Conservation (phyloP, 1,140 invertebrate genomes). For the Atta colombica region DNA sequence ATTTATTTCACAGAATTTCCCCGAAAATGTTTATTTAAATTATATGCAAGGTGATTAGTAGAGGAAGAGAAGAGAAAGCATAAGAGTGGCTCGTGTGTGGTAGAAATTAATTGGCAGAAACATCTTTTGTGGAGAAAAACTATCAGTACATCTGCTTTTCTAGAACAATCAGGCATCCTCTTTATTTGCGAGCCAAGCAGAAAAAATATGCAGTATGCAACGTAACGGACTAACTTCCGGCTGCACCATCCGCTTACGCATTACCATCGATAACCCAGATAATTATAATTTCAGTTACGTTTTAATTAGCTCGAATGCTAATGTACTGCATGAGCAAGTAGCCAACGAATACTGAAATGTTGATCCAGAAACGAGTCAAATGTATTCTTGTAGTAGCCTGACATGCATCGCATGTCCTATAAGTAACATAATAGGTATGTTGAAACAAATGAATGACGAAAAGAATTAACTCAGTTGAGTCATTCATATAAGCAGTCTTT, state of each 20-base stretch:
- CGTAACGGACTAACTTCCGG: constrained; percentile 52
- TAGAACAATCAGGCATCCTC: constrained; percentile 61
- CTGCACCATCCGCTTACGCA: constrained; percentile 44
- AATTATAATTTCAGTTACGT: constrained; percentile 75
- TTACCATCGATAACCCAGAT: constrained; percentile 60
- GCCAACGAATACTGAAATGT: constrained; percentile 66
- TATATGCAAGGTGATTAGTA: not conserved
- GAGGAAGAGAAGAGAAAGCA: not conserved
- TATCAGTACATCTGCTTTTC: constrained; percentile 47
- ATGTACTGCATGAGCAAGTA: constrained; percentile 75
- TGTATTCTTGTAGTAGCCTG: constrained; percentile 55
- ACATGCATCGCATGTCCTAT: constrained; percentile 52
- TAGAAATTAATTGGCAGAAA: constrained; percentile 26
- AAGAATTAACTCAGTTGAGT: constrained; percentile 17
- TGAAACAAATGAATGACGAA: constrained; percentile 31
- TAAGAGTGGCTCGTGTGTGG: constrained; percentile 9
- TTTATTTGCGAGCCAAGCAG: constrained; percentile 68
- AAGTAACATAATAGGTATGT: constrained; percentile 17
- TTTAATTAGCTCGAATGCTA: constrained; percentile 78
- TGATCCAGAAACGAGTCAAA: constrained; percentile 64
- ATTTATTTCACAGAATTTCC: not conserved
- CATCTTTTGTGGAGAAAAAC: constrained; percentile 23
- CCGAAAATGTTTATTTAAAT: constrained; percentile 13
- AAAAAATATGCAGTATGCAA: constrained; percentile 53
- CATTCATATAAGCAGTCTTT: constrained; percentile 65